These are phyloP conservation scores for Galago senegalensis DNA, from an alignment of 2,797 vertebrate genomes.

Conservation along the genomic window DNA sequence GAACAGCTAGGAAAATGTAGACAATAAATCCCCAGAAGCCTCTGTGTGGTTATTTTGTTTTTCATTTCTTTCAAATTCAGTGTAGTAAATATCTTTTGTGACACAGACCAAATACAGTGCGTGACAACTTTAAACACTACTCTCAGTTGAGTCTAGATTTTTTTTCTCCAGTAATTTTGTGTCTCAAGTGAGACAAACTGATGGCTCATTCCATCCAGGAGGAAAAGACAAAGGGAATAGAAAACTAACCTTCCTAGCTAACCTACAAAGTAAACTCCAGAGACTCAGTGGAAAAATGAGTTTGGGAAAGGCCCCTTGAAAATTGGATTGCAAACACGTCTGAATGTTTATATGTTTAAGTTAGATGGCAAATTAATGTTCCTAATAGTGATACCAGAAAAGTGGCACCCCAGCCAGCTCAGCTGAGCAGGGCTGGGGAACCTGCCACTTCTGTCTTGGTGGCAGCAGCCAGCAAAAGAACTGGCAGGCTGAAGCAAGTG, in stretches of 20 bases:
- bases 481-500: too few relatives aligned
- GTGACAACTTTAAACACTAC: constrained; percentile 10
- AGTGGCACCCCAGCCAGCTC: too few relatives aligned
- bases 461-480: too few relatives aligned
- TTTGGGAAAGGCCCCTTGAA: constrained; percentile 59
- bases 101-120: constrained; percentile 33
- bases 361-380: constrained; percentile 65
- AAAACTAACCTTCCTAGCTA: constrained; percentile 73
- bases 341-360: constrained; percentile 57
- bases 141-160: neutral
- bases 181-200: constrained; percentile 62
- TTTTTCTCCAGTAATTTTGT: constrained; percentile 5
- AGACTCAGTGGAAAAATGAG: neutral
- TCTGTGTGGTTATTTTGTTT: constrained; percentile 16
- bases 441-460: too few relatives aligned
- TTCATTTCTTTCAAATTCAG: constrained; percentile 11
- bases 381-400: neutral
- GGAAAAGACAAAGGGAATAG: constrained; percentile 70
- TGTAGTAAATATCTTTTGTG: constrained; percentile 17
- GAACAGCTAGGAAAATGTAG: constrained; percentile 34
- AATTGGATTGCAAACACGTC: constrained; percentile 36
- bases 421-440: too few relatives aligned
- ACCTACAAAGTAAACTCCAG: constrained; percentile 53
- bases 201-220: constrained; percentile 64
- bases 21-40: neutral